Evolutionary conservation across 2,113 vertebrate species (phyloP).

Genomic region (Triplophysa rosa): DNA sequence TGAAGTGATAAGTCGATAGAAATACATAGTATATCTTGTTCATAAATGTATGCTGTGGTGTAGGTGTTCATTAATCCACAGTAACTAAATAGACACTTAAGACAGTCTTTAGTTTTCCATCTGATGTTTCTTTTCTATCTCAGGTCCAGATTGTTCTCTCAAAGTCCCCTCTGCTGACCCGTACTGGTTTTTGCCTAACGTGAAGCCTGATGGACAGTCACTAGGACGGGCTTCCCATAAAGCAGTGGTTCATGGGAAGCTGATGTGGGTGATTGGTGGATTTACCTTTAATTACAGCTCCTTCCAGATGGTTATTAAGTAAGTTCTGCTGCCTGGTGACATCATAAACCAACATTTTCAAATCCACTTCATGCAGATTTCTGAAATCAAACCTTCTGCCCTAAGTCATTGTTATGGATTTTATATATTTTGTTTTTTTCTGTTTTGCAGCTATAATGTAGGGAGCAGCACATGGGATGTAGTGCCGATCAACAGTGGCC

Average conservation of each 20-base stretch:
- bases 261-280: slow-evolving; percentile 98
- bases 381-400: too few species aligned
- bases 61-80: too few species aligned
- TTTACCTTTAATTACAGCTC: slow-evolving; percentile 97
- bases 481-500: slow-evolving; percentile 84
- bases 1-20: too few species aligned
- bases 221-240: slow-evolving; percentile 94
- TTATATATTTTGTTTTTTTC: background rate
- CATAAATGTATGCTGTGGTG: too few species aligned
- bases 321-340: slow-evolving; percentile 66
- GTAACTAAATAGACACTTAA: background rate
- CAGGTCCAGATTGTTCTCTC: slow-evolving; percentile 95
- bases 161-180: slow-evolving; percentile 96
- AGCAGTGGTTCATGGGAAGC: slow-evolving; percentile 87
- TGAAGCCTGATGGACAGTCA: slow-evolving; percentile 93
- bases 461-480: slow-evolving; percentile 95
- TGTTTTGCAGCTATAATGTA: slow-evolving; percentile 86
- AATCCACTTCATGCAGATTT: too few species aligned
- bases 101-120: background rate
- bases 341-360: background rate
- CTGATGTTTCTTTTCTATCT: background rate
- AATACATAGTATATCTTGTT: too few species aligned
- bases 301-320: slow-evolving; percentile 98
- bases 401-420: too few species aligned
- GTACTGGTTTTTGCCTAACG: slow-evolving; percentile 93